Conservation (phyloP, 2,113 vertebrate species). For the Grus americana region DNA sequence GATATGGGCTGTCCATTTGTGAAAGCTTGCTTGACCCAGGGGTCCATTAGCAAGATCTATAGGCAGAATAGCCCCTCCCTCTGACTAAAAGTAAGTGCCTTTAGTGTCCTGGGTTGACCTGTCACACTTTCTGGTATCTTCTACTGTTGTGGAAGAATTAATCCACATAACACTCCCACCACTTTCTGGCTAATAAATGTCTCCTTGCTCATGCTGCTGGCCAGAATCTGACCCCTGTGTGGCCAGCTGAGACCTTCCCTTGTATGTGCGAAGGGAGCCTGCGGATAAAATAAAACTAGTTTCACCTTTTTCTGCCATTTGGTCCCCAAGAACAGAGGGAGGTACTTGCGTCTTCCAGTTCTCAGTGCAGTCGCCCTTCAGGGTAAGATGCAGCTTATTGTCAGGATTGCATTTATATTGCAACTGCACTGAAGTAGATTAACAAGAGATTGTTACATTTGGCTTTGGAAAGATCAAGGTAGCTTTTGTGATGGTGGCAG, state of each 20-base stretch:
- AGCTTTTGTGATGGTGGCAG: neutral
- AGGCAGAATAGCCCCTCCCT: neutral
- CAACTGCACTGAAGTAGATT: neutral
- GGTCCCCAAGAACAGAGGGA: neutral
- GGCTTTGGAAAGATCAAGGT: neutral
- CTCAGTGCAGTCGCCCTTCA: neutral
- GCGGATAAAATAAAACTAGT: neutral
- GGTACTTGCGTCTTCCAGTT: neutral
- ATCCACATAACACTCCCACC: neutral
- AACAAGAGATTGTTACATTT: neutral
- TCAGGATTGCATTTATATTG: neutral
- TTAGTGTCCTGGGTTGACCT: constrained; percentile 17
- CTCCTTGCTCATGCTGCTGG: neutral
- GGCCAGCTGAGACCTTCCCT: neutral
- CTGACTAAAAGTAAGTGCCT: neutral
- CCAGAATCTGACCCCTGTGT: neutral
- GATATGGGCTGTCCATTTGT: neutral
- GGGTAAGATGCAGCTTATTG: neutral
- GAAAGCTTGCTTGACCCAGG: constrained; percentile 31
- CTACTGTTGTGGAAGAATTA: neutral
- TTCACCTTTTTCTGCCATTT: neutral
- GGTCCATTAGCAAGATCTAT: constrained; percentile 39
- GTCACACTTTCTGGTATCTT: neutral
- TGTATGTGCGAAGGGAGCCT: neutral
- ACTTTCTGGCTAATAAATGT: neutral